Conservation (phyloP, 1,140 invertebrate species). For the Choristoneura fumiferana region DNA sequence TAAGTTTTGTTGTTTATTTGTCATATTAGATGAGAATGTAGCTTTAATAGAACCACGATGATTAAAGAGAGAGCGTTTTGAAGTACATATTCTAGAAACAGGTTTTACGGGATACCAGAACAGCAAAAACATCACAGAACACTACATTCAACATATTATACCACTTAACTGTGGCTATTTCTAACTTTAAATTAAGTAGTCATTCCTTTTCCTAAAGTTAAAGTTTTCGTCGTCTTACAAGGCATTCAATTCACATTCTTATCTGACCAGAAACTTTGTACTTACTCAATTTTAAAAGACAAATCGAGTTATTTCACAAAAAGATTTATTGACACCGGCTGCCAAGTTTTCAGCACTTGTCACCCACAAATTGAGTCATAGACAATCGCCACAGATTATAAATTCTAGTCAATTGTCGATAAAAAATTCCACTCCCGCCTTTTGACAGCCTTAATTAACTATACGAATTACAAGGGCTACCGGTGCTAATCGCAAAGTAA, state of each 20-base stretch:
- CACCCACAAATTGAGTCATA: neutral
- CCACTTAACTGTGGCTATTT: too few relatives aligned
- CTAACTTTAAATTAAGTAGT: too few relatives aligned
- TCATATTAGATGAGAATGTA: neutral
- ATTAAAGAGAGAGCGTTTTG: conserved; percentile 8
- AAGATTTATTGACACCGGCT: neutral
- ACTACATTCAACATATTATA: too few relatives aligned
- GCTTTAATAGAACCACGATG: neutral
- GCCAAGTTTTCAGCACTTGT: conserved; percentile 4
- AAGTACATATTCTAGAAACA: neutral
- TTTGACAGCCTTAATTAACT: neutral
- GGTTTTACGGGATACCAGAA: conserved; percentile 2
- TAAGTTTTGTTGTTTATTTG: too few relatives aligned
- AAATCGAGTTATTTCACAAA: conserved; percentile 11
- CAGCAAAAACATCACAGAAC: neutral
- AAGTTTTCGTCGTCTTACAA: too few relatives aligned
- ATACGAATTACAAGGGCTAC: conserved; percentile 10
- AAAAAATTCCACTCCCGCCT: neutral
- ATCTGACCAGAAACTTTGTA: too few relatives aligned
- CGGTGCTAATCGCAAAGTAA: conserved; percentile 7
- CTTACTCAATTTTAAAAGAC: neutral
- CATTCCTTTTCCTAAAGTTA: too few relatives aligned
- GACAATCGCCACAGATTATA: neutral
- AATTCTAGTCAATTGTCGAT: neutral
- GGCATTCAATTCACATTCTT: too few relatives aligned